phyloP scores from a whole-genome alignment of 2,888 invertebrate genomes.

The Tenthredo amoena region DNA sequence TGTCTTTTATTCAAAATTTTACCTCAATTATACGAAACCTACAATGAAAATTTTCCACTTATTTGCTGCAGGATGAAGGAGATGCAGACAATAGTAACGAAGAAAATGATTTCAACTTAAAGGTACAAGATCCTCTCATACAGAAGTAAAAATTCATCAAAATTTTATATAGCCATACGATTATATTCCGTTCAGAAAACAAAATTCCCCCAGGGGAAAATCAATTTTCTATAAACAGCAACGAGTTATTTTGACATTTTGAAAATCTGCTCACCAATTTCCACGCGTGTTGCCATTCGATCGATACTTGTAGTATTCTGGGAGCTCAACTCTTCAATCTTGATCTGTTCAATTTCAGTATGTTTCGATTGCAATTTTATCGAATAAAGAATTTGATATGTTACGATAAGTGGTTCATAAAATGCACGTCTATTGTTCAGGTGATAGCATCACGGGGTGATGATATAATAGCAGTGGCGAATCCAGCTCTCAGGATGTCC shows the following conservation, averaged over 20 bases:
- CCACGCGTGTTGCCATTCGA: not conserved
- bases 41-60: not conserved
- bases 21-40: constrained; percentile 4
- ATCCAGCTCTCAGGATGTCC: constrained; percentile 88
- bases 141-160: not conserved
- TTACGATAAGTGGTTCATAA: not conserved
- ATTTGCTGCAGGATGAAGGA: constrained; percentile 69
- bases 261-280: not conserved
- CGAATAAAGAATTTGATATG: not conserved
- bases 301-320: not conserved
- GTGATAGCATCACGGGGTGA: constrained; percentile 92
- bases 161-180: not conserved
- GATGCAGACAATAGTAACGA: constrained; percentile 74
- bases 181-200: not conserved
- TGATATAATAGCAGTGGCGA: constrained; percentile 93
- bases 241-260: not conserved
- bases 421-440: constrained; percentile 74
- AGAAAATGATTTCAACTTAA: constrained; percentile 75
- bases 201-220: not conserved
- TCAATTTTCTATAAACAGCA: not conserved
- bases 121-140: constrained; percentile 64
- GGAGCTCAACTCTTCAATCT: not conserved
- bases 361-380: not conserved
- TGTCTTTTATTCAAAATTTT: not conserved
- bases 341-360: not conserved